Evolutionary conservation across 2,113 vertebrate genomes (phyloP).

Genomic region (Calyptomena viridis): DNA sequence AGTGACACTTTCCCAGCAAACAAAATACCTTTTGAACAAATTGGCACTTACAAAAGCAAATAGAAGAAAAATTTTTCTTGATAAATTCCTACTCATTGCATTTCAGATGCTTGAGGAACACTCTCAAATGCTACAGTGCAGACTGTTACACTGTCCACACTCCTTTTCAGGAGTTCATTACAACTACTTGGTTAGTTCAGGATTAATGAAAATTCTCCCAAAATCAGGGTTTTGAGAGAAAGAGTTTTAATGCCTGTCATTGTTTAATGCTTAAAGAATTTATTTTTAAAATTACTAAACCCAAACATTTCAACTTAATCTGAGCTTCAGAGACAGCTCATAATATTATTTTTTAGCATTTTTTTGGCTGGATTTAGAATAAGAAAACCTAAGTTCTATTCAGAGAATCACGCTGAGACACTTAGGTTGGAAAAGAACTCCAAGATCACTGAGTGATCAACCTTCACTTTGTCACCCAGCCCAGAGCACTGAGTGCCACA

Average conservation of each 20-base stretch:
- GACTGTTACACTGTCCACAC: neutral
- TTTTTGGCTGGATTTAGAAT: neutral
- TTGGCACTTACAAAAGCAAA: neutral
- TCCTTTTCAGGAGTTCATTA: neutral
- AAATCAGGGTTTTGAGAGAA: neutral
- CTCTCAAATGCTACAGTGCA: neutral
- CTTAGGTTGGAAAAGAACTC: neutral
- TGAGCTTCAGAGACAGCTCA: neutral
- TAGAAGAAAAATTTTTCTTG: neutral
- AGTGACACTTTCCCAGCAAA: neutral
- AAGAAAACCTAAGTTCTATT: neutral
- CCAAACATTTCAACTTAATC: neutral
- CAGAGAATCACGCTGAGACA: neutral
- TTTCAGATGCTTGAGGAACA: neutral
- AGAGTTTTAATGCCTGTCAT: neutral
- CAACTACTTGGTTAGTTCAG: neutral
- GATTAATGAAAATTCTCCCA: neutral
- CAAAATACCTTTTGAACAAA: neutral
- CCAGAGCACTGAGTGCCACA: neutral
- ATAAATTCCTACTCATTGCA: neutral
- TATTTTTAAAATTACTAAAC: neutral
- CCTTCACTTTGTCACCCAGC: neutral
- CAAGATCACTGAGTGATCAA: fast-evolving
- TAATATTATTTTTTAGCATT: neutral
- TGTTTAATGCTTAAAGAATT: neutral